phyloP scores from a whole-genome alignment of 2,888 invertebrate genomes.

The Amblyjoppa fuscipennis region DNA sequence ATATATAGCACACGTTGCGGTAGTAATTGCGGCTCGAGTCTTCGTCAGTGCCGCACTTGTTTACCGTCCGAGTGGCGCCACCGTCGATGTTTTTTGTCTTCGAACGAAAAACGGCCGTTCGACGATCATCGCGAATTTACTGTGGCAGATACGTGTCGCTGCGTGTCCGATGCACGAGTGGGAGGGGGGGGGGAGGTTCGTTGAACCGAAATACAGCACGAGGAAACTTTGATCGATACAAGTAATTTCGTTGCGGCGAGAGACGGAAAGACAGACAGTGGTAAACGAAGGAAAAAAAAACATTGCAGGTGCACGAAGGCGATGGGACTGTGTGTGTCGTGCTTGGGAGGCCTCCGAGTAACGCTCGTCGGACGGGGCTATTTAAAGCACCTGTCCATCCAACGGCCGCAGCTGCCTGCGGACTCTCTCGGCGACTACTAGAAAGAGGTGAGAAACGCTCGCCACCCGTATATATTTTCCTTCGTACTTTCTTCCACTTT shows the following conservation, averaged over 20 bases:
- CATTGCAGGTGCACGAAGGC: constrained; percentile 42
- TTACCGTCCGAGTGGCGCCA: not conserved
- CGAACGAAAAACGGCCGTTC: not conserved
- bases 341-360: constrained; percentile 5
- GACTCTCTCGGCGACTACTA: constrained; percentile 11
- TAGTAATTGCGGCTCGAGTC: not conserved
- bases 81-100: not conserved
- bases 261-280: not conserved
- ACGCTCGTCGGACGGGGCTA: constrained; percentile 46
- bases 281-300: not conserved
- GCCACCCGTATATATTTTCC: not conserved
- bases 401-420: constrained; percentile 50
- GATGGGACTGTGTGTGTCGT: not conserved
- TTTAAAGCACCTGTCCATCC: constrained; percentile 65
- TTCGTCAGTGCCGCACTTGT: not conserved
- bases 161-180: not conserved
- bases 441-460: constrained; percentile 10
- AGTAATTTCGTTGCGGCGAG: constrained; percentile 12
- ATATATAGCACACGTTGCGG: not conserved
- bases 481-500: not conserved
- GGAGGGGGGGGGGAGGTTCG: not conserved
- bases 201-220: constrained; percentile 13
- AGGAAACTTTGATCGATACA: constrained; percentile 28
- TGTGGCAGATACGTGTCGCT: not conserved
- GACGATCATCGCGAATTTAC: not conserved